Evolutionary conservation across 64 coral and sea anemone genomes (phyloP), one percentile per base, ranked within the genome.

Genomic region (Catalaphyllia jardinei): DNA sequence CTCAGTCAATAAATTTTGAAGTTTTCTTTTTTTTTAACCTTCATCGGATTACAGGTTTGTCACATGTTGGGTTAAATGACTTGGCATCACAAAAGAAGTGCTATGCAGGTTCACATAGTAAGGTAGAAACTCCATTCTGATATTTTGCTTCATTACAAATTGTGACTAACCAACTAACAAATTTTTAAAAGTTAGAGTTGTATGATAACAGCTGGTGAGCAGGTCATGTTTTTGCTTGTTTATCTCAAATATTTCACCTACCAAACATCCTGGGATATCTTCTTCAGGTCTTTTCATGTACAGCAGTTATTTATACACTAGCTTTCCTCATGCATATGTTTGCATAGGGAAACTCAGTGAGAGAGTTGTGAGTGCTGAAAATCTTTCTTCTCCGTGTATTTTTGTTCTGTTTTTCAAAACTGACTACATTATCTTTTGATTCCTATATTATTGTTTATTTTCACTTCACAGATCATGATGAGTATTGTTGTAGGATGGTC

Each of bases 41-140:
- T 85, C 14, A 71, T 85, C 35, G n/a, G 2, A 42, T 4, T 0
- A 46, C 63, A 85, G 81, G 81, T 16, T 49, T 85, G 24, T 22
- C 63, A 27, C 62, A 51, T 10, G 9, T 17, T 9, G 38, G 81
- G 3, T 71, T 85, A 11, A 71, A 4, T 51, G 64, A 39, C 11
- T 20, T 85, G 39, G 39, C 62, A 71, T 85, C 81, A 51, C 81
- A 85, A 20, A 71, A 85, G 31, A 85, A 71, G 1, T 85, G 81
- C 63, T 85, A 52, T 69, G 81, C 69, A 85, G 62, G 63, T 71
- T 35, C 62, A 71, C 8, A 85, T 10, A 85, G 51, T 10, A 16
- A 71, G 81, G 81, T 85, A 8, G 42, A 46, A 46, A 46, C 42
- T 46, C 42, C 42, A 46, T 46, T 46, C 42, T 46, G 42, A 46